A percentile compares a stretch with the other conserved stretches of the same genome.
Evolutionary conservation across 2,113 vertebrate genomes (phyloP).

Genomic region (Protobothrops mucrosquamatus): DNA sequence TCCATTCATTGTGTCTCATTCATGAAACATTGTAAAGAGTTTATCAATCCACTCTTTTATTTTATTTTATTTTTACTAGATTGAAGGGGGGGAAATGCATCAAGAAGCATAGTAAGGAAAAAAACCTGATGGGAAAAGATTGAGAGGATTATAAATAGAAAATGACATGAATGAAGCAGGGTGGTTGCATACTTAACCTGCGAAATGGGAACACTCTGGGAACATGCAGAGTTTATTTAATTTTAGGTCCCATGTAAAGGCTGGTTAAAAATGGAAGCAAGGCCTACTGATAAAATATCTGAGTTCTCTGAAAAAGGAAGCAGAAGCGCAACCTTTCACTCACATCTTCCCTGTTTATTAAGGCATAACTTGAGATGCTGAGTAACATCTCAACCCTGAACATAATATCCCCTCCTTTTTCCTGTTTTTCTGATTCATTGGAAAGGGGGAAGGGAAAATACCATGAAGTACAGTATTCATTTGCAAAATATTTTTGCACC

Average conservation of each 20-base stretch:
- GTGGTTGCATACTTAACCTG: neutral
- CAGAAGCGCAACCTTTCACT: neutral
- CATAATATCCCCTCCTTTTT: neutral
- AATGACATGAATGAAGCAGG: neutral
- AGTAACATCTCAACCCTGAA: neutral
- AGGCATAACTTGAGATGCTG: neutral
- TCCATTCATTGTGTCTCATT: neutral
- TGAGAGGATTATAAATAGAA: neutral
- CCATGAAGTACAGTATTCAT: neutral
- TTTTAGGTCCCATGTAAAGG: neutral
- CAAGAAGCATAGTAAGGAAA: neutral
- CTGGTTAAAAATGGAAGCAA: neutral
- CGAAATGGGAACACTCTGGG: neutral
- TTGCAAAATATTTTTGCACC: neutral
- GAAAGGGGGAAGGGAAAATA: neutral
- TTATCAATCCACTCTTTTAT: neutral
- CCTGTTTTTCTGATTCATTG: neutral
- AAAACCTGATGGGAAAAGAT: neutral
- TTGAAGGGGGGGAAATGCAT: neutral
- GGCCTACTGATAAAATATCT: neutral
- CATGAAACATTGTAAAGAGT: neutral
- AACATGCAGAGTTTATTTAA: neutral
- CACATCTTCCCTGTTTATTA: neutral
- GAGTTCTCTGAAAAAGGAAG: neutral
- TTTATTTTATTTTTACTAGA: neutral